Conservation (phyloP, 2,113 vertebrate species). For the Odocoileus virginianus region DNA sequence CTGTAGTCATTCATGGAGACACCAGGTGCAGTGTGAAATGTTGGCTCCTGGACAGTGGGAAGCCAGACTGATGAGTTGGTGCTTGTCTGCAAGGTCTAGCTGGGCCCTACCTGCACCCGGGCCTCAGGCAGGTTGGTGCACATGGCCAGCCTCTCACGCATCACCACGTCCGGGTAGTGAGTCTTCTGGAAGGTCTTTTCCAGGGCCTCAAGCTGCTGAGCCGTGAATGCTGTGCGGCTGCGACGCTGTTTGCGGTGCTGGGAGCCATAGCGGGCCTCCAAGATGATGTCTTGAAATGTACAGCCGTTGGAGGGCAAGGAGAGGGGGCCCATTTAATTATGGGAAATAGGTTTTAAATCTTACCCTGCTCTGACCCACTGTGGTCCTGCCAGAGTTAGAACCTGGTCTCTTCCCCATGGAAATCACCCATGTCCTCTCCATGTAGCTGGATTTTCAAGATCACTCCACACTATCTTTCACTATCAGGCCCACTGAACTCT, state of each 20-base stretch:
- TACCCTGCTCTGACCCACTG: slow-evolving; percentile 6
- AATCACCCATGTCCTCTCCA: neutral
- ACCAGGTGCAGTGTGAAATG: neutral
- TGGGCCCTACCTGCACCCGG: slow-evolving; percentile 90
- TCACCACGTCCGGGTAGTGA: slow-evolving; percentile 98
- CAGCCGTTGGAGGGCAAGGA: slow-evolving; percentile 95
- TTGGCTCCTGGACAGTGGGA: neutral
- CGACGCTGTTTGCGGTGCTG: slow-evolving; percentile 98
- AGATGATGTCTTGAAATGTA: slow-evolving; percentile 99
- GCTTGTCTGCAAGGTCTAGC: neutral
- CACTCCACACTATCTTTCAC: neutral
- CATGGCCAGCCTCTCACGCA: slow-evolving; percentile 98
- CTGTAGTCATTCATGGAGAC: neutral
- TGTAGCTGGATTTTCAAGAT: neutral
- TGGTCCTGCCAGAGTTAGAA: neutral
- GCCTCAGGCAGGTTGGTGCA: slow-evolving; percentile 99
- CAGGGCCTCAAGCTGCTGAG: slow-evolving; percentile 97
- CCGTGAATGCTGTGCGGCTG: slow-evolving; percentile 96
- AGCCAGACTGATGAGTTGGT: neutral
- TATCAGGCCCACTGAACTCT: neutral
- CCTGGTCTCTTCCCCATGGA: neutral
- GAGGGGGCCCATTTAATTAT: slow-evolving; percentile 92
- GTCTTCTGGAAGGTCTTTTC: slow-evolving; percentile 99
- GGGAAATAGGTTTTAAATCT: slow-evolving; percentile 75
- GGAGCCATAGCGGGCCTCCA: slow-evolving; percentile 99